These are phyloP conservation scores for Antechinus flavipes DNA, from an alignment of 2,113 vertebrate genomes.

Conservation along the genomic window DNA sequence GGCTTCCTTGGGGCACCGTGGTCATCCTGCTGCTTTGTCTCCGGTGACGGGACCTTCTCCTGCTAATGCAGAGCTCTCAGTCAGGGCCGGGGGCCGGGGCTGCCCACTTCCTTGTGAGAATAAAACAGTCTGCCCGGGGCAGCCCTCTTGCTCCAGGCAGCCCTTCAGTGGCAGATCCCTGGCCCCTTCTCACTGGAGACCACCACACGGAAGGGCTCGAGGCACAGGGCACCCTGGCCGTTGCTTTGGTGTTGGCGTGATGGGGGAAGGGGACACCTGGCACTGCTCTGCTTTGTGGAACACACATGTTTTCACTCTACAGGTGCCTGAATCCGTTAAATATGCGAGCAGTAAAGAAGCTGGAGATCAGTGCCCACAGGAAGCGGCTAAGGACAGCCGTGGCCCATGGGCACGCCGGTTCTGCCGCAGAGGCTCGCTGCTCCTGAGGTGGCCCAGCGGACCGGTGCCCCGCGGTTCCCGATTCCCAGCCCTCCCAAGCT, in stretches of 20 bases:
- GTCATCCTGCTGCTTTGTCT: neutral
- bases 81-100: no score
- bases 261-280: neutral
- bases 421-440: neutral
- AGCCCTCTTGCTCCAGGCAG: no score
- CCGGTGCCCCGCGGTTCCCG: no score
- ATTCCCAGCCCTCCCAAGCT: no score
- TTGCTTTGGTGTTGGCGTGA: neutral
- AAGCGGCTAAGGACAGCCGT: slow-evolving; percentile 90
- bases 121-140: no score
- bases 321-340: slow-evolving; percentile 96
- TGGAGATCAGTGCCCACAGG: slow-evolving; percentile 94
- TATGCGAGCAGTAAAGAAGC: slow-evolving; percentile 96
- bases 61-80: no score
- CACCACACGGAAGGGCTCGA: neutral
- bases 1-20: neutral
- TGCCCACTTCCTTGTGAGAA: no score
- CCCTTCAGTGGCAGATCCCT: neutral
- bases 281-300: slow-evolving; percentile 50
- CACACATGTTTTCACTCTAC: slow-evolving; percentile 78
- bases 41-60: neutral
- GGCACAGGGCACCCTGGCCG: neutral
- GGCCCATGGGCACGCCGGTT: neutral
- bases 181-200: no score
- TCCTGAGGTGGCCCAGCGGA: no score